phyloP scores from a whole-genome alignment of 2,113 vertebrate genomes.

The Irena cyanogastra region DNA sequence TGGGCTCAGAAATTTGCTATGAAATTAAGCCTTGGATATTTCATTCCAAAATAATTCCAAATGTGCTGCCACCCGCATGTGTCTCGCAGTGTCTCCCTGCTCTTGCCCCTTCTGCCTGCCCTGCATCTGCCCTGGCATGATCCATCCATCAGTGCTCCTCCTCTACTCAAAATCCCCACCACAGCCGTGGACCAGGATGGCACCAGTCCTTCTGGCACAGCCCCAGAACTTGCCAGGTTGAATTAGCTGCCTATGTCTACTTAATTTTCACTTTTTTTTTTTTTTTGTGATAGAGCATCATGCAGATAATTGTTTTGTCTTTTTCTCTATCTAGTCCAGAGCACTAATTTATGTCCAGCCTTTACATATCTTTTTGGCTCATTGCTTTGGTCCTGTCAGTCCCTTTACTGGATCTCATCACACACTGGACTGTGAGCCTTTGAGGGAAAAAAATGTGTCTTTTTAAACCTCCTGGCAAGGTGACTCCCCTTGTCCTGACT shows the following conservation, averaged over 20 bases:
- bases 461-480: conserved; percentile 13
- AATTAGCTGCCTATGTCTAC: background rate
- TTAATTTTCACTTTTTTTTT: background rate
- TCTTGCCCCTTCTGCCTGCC: background rate
- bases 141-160: background rate
- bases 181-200: background rate
- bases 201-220: background rate
- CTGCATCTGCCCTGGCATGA: background rate
- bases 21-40: background rate
- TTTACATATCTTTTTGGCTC: background rate
- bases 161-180: background rate
- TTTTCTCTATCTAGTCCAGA: background rate
- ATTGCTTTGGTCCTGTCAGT: background rate
- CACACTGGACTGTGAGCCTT: background rate
- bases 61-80: background rate
- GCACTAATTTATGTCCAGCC: background rate
- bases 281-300: background rate
- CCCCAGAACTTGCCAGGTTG: background rate
- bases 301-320: background rate
- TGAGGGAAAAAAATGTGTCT: background rate
- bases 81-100: background rate
- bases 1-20: background rate
- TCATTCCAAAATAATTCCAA: background rate
- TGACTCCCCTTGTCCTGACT: background rate
- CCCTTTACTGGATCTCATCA: background rate